Evolutionary conservation across 2,797 vertebrate genomes (phyloP).

Genomic region (Coilia nasus): DNA sequence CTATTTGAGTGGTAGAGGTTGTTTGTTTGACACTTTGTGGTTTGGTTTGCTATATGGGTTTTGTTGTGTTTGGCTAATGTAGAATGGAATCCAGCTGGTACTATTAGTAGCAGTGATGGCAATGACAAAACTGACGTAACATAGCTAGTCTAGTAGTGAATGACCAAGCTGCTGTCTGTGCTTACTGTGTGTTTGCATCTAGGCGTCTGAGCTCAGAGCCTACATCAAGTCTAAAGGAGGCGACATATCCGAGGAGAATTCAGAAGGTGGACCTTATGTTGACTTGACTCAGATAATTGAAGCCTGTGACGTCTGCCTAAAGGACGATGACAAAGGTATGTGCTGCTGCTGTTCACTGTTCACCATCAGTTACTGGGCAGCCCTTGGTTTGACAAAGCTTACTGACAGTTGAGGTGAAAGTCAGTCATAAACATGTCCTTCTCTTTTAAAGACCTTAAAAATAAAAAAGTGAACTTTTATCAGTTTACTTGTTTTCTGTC

Average conservation of each 20-base stretch:
- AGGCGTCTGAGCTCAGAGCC: slow-evolving; percentile 93
- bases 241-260: slow-evolving; percentile 97
- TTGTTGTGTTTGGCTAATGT: neutral
- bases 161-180: neutral
- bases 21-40: neutral
- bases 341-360: slow-evolving; percentile 6
- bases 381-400: neutral
- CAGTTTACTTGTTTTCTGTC: neutral
- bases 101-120: neutral
- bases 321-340: slow-evolving; percentile 96
- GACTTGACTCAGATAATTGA: slow-evolving; percentile 97
- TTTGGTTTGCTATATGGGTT: neutral
- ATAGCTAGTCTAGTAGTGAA: neutral
- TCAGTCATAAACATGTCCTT: too few species aligned
- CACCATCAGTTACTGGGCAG: neutral
- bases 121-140: neutral
- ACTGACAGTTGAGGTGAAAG: too few species aligned
- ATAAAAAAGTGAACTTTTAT: neutral
- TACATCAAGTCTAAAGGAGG: slow-evolving; percentile 95
- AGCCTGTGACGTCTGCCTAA: slow-evolving; percentile 92
- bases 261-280: slow-evolving; percentile 91
- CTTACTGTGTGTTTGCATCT: neutral
- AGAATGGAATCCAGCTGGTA: neutral
- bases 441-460: too few species aligned
- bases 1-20: neutral